Evolutionary conservation across 2,113 vertebrate species (phyloP), one percentile per base, ranked within the genome.

Genomic region (Spea bombifrons): DNA sequence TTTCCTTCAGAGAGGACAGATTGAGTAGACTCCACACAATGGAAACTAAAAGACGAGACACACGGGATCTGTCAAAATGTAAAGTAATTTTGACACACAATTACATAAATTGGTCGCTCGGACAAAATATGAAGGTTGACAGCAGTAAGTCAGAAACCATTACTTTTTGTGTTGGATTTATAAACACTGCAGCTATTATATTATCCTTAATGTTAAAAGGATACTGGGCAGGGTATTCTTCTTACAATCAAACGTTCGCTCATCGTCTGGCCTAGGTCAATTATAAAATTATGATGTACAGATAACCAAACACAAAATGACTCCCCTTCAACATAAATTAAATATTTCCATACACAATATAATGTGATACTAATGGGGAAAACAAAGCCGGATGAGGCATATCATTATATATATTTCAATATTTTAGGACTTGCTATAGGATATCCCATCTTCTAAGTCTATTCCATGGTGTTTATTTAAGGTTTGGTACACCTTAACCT

Each of bases 121-220:
- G 44, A 79, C 78, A 87, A 88, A 85, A 86, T 80, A 87, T 80
- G 87, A 84, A 82, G 84, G 81, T 75, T 85, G 79, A 85, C 75
- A 79, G 78, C 66, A 52, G 7, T 68, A 86, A 85, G 81, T 83
- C 72, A 83, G 71, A 87, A 81, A 85, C 65, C 12, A 69, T 83
- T 76, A 61, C 9, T 30, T 61, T 76, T 52, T n/a, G 47, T n/a
- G 71, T 9, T 76, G 7, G 73, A 75, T 82, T 57, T 75, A 53
- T 44, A 17, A 84, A 76, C 64, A 67, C 71, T n/a, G 67, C 4
- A 73, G 70, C 16, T 66, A 73, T 66, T 73, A 61, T 48, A 74
- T 45, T 30, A 74, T 13, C n/a, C 13, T 10, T 68, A 80, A 68
- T 16, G 15, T 46, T 65, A 30, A 63, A 49, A 50, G 1, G 30